Evolutionary conservation across 2,797 vertebrate species (phyloP), one percentile per base, ranked within the genome.

Genomic region (Schizothorax lantsangensis): DNA sequence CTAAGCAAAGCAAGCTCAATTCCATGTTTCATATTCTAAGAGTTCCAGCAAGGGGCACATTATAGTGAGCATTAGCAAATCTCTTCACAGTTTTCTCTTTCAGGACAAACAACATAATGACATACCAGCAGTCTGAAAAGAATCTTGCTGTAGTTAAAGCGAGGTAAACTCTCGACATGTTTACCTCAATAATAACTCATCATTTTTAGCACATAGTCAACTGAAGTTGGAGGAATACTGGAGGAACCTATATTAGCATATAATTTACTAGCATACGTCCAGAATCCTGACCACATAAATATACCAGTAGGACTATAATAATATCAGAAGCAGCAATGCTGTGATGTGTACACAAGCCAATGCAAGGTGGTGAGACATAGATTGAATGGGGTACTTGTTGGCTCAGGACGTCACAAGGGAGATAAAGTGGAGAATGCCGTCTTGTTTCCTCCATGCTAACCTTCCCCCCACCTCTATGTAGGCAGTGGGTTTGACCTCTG

Each of bases 331-430:
- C 74, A 84, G 83, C 33, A 69, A 33, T 49, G 62, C 79, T 75
- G 33, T 81, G 85, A 52, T 81, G 79, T 81, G 85, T 86, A 81
- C 71, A 81, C 6, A 75, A 81, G 84, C 78, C 54, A 40, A 74
- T 64, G 84, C 43, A 47, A 86, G 79, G 85, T 86, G 82, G 68
- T 69, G 84, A 77, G 74, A 40, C 7, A 30, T 59, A 33, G 45
- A 66, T 62, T 89, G 81, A 89, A 89, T 89, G 68, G 84, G 86
- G 43, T 54, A 33, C 77, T 89, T 89, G 88, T 89, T 83, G 73
- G 86, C 52, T 79, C 79, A 79, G 77, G 49, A 81, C 77, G 84
- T 89, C 84, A 84, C 84, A 88, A 84, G 84, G 81, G 84, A 83
- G 81, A 52, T 54, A 82, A 47, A 62, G 54, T 57, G 79, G 86